Base-by-base conservation (phyloP, 2,888 invertebrate genomes). In the Leucophora obtusa region DNA sequence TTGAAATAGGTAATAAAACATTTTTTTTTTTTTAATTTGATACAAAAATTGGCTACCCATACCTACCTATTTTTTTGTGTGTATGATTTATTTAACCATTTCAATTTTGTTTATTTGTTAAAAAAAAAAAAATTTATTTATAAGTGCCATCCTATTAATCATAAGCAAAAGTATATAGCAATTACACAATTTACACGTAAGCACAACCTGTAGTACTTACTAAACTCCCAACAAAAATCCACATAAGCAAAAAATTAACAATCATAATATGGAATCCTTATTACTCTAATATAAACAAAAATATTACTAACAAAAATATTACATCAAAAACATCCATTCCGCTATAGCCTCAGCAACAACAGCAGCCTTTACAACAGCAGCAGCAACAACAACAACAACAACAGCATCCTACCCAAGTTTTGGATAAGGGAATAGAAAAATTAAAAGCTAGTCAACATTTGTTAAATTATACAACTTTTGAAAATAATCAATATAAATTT, bases 401-500 rank as follows among this genome's bases (percentile, higher is more conserved):
- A 35, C 80, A 81, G 18, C 75, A 21, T 11, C 38, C 24, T 11
- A 17, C 9, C 14, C 51, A 17, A 53, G 63, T 59, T 50, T 58
- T 69, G 59, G 83, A 79, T 66, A 83, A 79, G 79, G 78, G 60
- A 14, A 21, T 47, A 38, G 81, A 77, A 65, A 81, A 81, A 77
- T 58, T 80, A 66, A 83, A 79, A 82, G 82, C 83, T 83, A 85
- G 85, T 81, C 88, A 88, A 84, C 89, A 89, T 68, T 85, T 89
- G 84, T 87, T 90, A 85, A 90, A 88, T 85, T 90, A 90, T 85
- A 91, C 90, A 62, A 88, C 90, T 79, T 90, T 89, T 84, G 89
- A 89, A 86, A 90, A 90, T 84, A 90, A 90, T 85, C 91, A 91
- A 83, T 90, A 91, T 86, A 90, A 90, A 85, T 90, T 91, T 85